Base-by-base conservation (phyloP, 2,797 vertebrate species). In the Austrolebias charrua region DNA sequence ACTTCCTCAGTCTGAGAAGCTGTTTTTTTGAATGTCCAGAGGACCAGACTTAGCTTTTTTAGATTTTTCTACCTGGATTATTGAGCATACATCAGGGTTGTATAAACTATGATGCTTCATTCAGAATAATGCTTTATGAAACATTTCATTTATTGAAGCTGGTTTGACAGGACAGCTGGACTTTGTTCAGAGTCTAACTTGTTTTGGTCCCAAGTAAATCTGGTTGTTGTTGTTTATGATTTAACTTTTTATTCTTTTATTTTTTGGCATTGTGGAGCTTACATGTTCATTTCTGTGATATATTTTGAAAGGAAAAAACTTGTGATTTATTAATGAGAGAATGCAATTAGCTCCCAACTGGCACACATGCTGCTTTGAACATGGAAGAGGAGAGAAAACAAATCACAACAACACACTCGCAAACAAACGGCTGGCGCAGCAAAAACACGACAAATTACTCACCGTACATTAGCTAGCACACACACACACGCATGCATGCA, bases 271-370 rank as follows among this genome's bases (percentile, higher is more conserved):
- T 81, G 83, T 61, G 46, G 35, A 71, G 49, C 66, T 48, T 63
- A 73, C 69, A 63, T 54, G 61, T 55, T 80, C 68, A 80, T 58
- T 74, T 83, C 68, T 77, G 73, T 69, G 61, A 83, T 78, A 79
- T 82, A 67, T 80, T 71, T 82, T 81, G 38, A 40, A 40, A 76
- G 19, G 81, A 70, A 63, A 79, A 50, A 63, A 66, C 67, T 82
- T 35, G 63, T 86, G 66, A 83, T 83, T 85, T 88, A 86, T 83
- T 86, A 88, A 89, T 86, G 75, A 79, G 67, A 71, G 67, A 79
- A 77, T 49, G 60, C 79, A 90, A 86, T 86, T 86, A 84, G 70
- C 69, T 75, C 61, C 75, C 69, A 38, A 7, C 60, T 81, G 79
- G 63, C 78, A 51, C 53, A 55, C 46, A 61, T 46, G 66, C 58